Evolutionary conservation across 2,888 invertebrate species (phyloP).

Genomic region (Graphium colonna): DNA sequence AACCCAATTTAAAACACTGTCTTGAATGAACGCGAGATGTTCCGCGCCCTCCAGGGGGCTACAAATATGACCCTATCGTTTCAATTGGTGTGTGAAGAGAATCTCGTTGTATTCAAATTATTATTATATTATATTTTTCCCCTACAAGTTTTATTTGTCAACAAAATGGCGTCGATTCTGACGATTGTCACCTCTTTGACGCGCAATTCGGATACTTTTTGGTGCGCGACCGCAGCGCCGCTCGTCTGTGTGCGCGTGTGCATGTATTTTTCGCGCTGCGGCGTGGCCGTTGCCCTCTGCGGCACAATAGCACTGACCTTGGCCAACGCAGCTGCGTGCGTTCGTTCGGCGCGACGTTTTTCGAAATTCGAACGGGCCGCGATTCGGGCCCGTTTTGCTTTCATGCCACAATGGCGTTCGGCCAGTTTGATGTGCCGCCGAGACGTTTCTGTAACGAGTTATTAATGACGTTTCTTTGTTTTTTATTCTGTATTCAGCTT

Average conservation of each 20-base stretch:
- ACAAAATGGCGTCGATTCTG: background rate
- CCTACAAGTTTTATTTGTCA: no score
- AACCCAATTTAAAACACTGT: no score
- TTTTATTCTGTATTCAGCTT: no score
- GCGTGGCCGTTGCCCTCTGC: constrained; percentile 72
- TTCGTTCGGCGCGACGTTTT: constrained; percentile 32
- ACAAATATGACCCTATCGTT: no score
- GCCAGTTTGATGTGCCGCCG: background rate
- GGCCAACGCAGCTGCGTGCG: constrained; percentile 67
- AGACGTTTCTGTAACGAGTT: background rate
- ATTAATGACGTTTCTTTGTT: background rate
- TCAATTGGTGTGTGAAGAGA: no score
- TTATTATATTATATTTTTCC: no score
- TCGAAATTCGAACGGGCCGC: constrained; percentile 30
- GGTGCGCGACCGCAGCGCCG: constrained; percentile 33
- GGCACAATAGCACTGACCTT: constrained; percentile 70
- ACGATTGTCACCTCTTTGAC: constrained; percentile 44
- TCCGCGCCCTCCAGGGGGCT: no score
- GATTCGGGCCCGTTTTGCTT: constrained; percentile 12
- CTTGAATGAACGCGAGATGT: no score
- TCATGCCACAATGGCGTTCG: background rate
- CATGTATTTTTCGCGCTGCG: constrained; percentile 59
- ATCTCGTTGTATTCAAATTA: no score
- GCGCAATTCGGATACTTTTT: constrained; percentile 68
- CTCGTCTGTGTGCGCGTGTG: constrained; percentile 33